Base-by-base conservation (phyloP, 30 jellyfish, hydroid and myxozoan species). In the Aurelia coerulea region DNA sequence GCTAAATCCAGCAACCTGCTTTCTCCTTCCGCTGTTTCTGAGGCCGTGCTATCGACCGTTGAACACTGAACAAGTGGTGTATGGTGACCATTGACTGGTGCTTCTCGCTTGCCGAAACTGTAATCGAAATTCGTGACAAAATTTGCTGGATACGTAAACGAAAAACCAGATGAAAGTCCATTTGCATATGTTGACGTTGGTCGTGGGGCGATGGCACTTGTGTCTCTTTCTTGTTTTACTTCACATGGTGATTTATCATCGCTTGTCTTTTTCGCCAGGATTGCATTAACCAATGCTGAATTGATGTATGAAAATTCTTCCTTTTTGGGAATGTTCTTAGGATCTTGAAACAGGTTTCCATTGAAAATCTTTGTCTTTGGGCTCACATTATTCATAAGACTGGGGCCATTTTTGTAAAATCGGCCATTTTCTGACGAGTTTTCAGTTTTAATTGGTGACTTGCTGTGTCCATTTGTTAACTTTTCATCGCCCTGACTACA, bases 1-100 rank as follows among this genome's bases (percentile, higher is more conserved):
- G 98, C 92, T 53, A 92, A 77, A 35, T 90, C 95, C 11, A 92
- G 89, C 35, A 92, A 79, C 17, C 98, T 79, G 65, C 95, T 92
- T 8, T 83, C 95, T 14, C 97, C 95, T 39, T 86, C 88, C 2
- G 81, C 69, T 53, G 39, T 32, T 19, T 86, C 96, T 29, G 84
- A 34, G 4, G 83, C 88, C 11, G 94, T 85, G 82, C 98, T 92
- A 65, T 92, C 98, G 18, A 92, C 90, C 5, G 88, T 86, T 46
- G 98, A 86, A 39, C 95, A 85, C 49, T 92, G 98, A 33, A 92
- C 95, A 60, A 51, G 52, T 9, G 77, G 34, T 15, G 51, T 56
- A 32, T 12, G 52, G 72, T 56, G 18, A 10, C 77, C 84, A 81
- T 68, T 68, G 51, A 35, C 62, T 10, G 68, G 23, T 17, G n/a